Percentiles rank a stretch among this genome's conserved stretches.
phyloP scores from a whole-genome alignment of 2,888 invertebrate species.

The Cerastis leucographa region DNA sequence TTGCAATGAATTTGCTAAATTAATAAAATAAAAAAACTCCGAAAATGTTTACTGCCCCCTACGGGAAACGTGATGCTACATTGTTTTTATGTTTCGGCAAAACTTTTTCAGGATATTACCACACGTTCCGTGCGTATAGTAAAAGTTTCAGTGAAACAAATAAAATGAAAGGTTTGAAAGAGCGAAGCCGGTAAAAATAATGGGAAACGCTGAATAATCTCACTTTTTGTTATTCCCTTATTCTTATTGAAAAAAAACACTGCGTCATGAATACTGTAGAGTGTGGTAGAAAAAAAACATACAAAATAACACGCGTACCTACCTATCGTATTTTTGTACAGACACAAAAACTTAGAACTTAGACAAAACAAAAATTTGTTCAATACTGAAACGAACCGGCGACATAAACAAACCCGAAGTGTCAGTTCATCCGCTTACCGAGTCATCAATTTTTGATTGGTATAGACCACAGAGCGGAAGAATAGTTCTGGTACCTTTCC shows the following conservation, averaged over 20 bases:
- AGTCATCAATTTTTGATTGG: constrained; percentile 30
- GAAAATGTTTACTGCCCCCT: constrained; percentile 30
- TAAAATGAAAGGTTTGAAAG: constrained; percentile 16
- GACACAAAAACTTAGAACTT: not conserved
- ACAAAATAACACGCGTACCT: not conserved
- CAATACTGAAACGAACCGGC: not conserved
- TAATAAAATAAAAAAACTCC: constrained; percentile 35
- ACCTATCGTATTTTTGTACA: not conserved
- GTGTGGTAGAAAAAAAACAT: not conserved
- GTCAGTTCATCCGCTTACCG: not conserved
- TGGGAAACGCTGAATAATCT: constrained; percentile 29
- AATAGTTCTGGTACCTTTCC: constrained; percentile 36
- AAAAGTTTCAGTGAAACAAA: constrained; percentile 45
- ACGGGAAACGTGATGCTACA: constrained; percentile 33
- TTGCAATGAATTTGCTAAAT: constrained; percentile 63
- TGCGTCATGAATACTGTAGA: not conserved
- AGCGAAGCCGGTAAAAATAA: constrained; percentile 40
- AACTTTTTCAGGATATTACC: constrained; percentile 50
- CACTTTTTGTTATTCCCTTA: constrained; percentile 11
- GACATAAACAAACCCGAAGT: not conserved
- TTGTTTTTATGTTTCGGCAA: constrained; percentile 50
- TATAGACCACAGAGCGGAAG: constrained; percentile 24
- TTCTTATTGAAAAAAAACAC: not conserved
- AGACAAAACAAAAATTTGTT: not conserved
- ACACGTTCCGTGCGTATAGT: constrained; percentile 34